A percentile compares a stretch with the other conserved stretches of the same genome.
Evolutionary conservation across 2,797 vertebrate species (phyloP).

Genomic region (Neostethus bicornis): DNA sequence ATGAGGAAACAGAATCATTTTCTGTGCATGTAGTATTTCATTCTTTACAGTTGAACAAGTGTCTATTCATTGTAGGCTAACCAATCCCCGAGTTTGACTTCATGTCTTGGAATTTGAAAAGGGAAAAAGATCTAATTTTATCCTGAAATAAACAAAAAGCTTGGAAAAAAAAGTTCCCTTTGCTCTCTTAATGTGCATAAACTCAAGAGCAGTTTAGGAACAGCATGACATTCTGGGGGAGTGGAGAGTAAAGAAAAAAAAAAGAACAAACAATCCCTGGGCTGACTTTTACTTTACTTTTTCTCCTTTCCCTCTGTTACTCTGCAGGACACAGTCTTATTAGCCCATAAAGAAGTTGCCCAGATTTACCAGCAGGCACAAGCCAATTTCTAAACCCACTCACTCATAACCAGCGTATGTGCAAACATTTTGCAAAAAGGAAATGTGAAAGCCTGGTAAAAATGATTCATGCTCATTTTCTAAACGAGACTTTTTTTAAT

Average conservation of each 20-base stretch:
- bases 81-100: neutral
- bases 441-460: neutral
- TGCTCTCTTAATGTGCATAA: slow-evolving; percentile 12
- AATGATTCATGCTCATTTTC: slow-evolving; percentile 19
- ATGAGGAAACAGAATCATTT: slow-evolving; percentile 44
- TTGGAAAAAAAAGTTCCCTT: slow-evolving; percentile 25
- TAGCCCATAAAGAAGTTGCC: slow-evolving; percentile 59
- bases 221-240: slow-evolving; percentile 42
- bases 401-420: slow-evolving; percentile 21
- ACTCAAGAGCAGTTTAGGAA: slow-evolving; percentile 35
- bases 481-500: slow-evolving; percentile 18
- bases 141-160: slow-evolving; percentile 7
- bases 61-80: neutral
- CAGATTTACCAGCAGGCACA: slow-evolving; percentile 41
- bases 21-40: slow-evolving; percentile 39
- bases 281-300: slow-evolving; percentile 41
- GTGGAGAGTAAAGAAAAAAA: slow-evolving; percentile 9
- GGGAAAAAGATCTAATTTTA: slow-evolving; percentile 3
- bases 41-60: slow-evolving; percentile 25
- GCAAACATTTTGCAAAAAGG: slow-evolving; percentile 24
- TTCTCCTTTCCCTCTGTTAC: slow-evolving; percentile 39
- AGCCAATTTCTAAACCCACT: slow-evolving; percentile 41
- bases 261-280: slow-evolving; percentile 22
- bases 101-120: neutral
- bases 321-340: slow-evolving; percentile 60